Evolutionary conservation across 2,888 invertebrate species (phyloP), one percentile per base, ranked within the genome.

Genomic region (Graphium colonna): DNA sequence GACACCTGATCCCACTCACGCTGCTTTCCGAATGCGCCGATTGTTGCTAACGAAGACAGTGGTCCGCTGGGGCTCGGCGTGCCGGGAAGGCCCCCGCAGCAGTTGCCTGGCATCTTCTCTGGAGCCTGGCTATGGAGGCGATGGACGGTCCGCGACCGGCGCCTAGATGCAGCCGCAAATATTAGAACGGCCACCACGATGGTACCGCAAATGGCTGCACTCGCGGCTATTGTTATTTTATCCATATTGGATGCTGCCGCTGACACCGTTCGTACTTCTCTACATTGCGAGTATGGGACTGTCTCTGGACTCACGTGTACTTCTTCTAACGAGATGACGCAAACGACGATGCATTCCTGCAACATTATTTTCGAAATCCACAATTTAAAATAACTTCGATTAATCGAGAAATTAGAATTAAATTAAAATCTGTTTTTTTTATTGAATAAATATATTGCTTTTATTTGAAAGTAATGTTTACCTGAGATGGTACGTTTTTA

Each of bases 201-300:
- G 39, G 97, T 97, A 39, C 95, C 96, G 79, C 97, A 97, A 73
- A 97, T 97, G 53, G 97, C 97, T 15, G 97, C 97, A 72, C 96
- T 96, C 2, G 97, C 97, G 17, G 96, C 97, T 70, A 97, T 97
- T 49, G 97, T 97, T 71, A 97, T 96, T 82, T 97, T 97, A 87
- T 97, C 97, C 95, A 97, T 96, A 84, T 96, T 96, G 52, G 96
- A 95, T 49, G 95, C 94, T 43, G 95, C 94, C 13, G 95, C 93
- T 44, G 94, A 92, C 44, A 95, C 95, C 1, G 96, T 97, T 59
- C 97, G 93, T 52, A 97, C 95, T 86, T 97, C 97, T 50, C 96
- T 93, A 73, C 97, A 97, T 82, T 96, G 97, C 57, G 92, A 91
- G 83, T 94, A 95, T 45, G 96, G 96, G 58, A 96, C 96, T 61